phyloP scores from a whole-genome alignment of 2,888 invertebrate genomes.

The Conomelus anceps region DNA sequence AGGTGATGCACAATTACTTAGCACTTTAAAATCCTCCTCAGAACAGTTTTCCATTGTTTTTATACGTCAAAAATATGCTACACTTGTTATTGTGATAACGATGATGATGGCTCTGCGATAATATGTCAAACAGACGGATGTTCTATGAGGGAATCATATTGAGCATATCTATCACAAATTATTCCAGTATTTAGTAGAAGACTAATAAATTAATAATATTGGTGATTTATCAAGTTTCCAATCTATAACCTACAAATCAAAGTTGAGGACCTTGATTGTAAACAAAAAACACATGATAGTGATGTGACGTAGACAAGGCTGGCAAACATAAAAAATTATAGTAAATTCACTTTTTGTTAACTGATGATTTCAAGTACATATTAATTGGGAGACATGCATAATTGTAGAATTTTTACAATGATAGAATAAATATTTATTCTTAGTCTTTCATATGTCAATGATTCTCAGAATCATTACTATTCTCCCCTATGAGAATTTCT shows the following conservation, averaged over 20 bases:
- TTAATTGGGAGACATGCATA: no score
- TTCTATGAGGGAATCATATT: background rate
- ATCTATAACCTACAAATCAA: background rate
- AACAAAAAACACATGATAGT: background rate
- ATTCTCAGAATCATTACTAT: no score
- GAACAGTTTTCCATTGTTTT: background rate
- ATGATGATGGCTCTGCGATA: no score
- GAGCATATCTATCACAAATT: no score
- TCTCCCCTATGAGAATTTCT: no score
- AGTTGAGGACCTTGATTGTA: background rate
- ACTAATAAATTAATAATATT: background rate
- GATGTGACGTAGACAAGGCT: background rate
- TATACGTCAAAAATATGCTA: no score
- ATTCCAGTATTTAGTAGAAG: no score
- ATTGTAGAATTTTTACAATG: background rate
- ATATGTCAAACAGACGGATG: background rate
- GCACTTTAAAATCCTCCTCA: conserved; percentile 18
- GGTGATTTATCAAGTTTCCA: no score
- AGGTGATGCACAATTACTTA: conserved; percentile 46
- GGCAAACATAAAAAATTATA: background rate
- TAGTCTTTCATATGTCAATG: no score
- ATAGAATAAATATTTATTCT: background rate
- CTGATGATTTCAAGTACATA: no score
- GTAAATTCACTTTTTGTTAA: no score
- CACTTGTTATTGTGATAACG: no score